A percentile compares a stretch with the other conserved stretches of the same genome.
phyloP scores from a whole-genome alignment of 1,140 invertebrate genomes.

The Drosophila sulfurigaster region DNA sequence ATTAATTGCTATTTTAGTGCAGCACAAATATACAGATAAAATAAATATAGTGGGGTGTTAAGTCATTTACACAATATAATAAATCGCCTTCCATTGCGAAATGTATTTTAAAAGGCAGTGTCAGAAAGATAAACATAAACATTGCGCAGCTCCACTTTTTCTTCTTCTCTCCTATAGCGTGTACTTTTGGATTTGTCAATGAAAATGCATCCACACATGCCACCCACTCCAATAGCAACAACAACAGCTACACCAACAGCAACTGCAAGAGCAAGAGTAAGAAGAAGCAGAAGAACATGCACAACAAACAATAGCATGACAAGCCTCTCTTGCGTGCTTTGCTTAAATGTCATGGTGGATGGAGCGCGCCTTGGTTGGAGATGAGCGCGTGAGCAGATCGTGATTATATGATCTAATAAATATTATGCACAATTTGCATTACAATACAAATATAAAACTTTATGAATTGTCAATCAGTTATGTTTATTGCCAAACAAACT shows the following conservation, averaged over 20 bases:
- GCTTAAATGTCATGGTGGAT: conserved; percentile 43
- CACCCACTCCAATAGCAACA: conserved; percentile 24
- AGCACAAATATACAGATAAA: conserved; percentile 24
- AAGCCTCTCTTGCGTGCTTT: conserved; percentile 44
- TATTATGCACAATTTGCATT: background rate
- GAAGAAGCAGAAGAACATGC: conserved; percentile 11
- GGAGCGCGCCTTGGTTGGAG: conserved; percentile 20
- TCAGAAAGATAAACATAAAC: conserved; percentile 42
- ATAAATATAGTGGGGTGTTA: conserved; percentile 25
- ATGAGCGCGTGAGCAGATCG: conserved; percentile 40
- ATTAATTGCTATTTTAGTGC: conserved; percentile 61
- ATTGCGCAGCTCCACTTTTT: conserved; percentile 18
- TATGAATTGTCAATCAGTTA: background rate
- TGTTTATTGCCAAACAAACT: background rate
- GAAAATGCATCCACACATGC: conserved; percentile 46
- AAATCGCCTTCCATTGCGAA: conserved; percentile 45
- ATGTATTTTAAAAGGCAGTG: conserved; percentile 24
- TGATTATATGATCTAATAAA: conserved; percentile 8
- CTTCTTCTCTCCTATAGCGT: conserved; percentile 5
- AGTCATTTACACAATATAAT: conserved; percentile 48
- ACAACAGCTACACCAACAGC: conserved; percentile 5
- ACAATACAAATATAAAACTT: background rate
- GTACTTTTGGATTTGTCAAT: conserved; percentile 48
- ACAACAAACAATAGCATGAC: conserved; percentile 34
- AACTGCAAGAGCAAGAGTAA: too few relatives aligned